Conservation (phyloP, 2,113 vertebrate genomes). For the Phyllostomus hastatus region DNA sequence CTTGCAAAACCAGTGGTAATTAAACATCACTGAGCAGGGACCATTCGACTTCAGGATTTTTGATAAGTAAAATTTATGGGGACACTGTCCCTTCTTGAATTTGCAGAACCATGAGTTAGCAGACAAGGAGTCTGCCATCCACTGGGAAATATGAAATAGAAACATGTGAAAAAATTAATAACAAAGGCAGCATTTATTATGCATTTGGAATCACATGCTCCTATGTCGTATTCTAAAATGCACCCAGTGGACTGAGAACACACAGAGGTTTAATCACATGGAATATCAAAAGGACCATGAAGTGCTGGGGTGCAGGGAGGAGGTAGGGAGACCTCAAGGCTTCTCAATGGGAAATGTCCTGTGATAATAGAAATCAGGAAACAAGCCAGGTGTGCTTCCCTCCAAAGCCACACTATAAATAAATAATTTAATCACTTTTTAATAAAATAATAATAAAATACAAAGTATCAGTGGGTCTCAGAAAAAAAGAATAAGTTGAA, state of each 20-base stretch:
- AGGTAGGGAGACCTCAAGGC: background rate
- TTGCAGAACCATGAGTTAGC: background rate
- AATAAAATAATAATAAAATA: background rate
- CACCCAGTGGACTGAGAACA: background rate
- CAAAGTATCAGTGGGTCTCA: background rate
- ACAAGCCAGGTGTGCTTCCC: background rate
- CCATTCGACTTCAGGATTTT: constrained; percentile 14
- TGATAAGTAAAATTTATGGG: background rate
- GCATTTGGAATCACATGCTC: background rate
- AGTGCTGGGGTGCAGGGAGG: background rate
- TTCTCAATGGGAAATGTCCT: background rate
- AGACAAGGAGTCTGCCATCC: background rate
- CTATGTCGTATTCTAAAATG: background rate
- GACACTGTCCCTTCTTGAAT: background rate
- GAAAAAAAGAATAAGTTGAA: background rate
- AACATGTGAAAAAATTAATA: background rate
- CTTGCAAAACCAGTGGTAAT: background rate
- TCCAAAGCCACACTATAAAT: background rate
- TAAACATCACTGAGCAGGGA: background rate
- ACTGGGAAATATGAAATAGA: background rate
- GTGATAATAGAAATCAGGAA: background rate
- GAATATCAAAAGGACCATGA: background rate
- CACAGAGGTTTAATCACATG: background rate
- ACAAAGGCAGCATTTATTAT: background rate
- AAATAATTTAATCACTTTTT: background rate